Base-by-base conservation (phyloP, 2,113 vertebrate genomes). In the Aldabrachelys gigantea region DNA sequence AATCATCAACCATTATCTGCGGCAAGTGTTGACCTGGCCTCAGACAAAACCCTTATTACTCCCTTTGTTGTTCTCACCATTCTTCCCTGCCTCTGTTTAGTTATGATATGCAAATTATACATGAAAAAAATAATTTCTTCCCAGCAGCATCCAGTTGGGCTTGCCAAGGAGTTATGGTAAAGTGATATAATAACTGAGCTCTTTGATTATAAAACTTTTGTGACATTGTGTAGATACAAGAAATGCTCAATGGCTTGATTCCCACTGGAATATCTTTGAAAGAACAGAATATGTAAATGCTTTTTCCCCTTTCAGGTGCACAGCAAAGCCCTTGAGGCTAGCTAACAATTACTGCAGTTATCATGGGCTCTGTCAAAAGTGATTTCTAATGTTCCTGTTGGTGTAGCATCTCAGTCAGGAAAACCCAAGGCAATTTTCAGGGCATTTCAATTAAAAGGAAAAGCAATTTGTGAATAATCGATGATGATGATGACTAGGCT, bases 1-100 rank as follows among this genome's bases (percentile, higher is more conserved):
- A 93, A 75, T 81, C 93, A 96, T 86, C 91, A 85, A 21, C 76
- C 49, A 11, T 92, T 96, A 91, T 94, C 89, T 85, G 35, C 76
- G 82, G 53, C 80, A 88, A 95, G 92, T 69, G 80, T 90, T 97
- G 95, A 95, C 89, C 85, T 89, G 95, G 89, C 65, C 62, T 96
- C 80, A 57, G 82, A 97, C 91, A 96, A 94, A 96, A 96, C 90
- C 62, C 80, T 86, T 65, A 83, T 59, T 93, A 82, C 89, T 96
- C 53, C 76, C 16, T 89, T 94, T 89, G 53, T 91, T 85, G 38
- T 54, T 95, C 4, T 53, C 57, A 82, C 82, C 5, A 47, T 1
- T 47, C 78, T 52, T 87, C 31, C 12, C 10, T 93, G 80, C 62
- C 35, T 54, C 0, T 57, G 38, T 78, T 92, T 85, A 95, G 52